Conservation (phyloP, 2,888 invertebrate species). For the Nemotelus nigrinus region DNA sequence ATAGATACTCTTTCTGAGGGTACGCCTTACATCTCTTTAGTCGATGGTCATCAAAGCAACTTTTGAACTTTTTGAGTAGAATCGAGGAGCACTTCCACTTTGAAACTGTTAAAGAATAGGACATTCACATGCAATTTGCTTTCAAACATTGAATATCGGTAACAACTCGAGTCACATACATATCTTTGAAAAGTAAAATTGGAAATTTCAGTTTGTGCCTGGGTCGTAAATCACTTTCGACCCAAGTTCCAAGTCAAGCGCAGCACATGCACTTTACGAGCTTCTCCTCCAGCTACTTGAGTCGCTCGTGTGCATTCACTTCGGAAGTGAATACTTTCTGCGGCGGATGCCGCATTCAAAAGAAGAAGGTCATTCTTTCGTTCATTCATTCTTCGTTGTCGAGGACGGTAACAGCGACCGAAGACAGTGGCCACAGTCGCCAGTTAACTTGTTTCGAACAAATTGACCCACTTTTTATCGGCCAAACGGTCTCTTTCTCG, state of each 20-base stretch:
- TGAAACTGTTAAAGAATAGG: too few species aligned
- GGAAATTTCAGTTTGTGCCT: not conserved
- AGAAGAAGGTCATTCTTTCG: constrained; percentile 25
- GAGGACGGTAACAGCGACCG: not conserved
- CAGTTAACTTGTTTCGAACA: constrained; percentile 3
- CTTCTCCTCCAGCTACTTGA: not conserved
- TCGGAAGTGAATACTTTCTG: not conserved
- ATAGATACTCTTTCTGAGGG: too few species aligned
- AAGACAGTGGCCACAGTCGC: not conserved
- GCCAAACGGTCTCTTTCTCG: not conserved
- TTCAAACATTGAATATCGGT: too few species aligned
- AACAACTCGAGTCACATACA: too few species aligned
- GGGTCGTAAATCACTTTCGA: constrained; percentile 26
- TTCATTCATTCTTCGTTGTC: too few species aligned
- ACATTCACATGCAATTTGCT: too few species aligned
- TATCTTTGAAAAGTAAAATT: constrained; percentile 32
- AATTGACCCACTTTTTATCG: constrained; percentile 33
- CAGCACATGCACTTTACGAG: too few species aligned
- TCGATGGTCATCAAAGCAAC: too few species aligned
- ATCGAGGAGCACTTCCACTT: too few species aligned
- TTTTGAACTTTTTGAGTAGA: too few species aligned
- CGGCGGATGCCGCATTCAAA: constrained; percentile 9
- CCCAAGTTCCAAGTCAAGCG: not conserved
- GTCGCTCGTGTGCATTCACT: not conserved
- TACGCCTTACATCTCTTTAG: too few species aligned